Evolutionary conservation across 2,113 vertebrate genomes (phyloP).

Genomic region (Ramphastos sulfuratus): DNA sequence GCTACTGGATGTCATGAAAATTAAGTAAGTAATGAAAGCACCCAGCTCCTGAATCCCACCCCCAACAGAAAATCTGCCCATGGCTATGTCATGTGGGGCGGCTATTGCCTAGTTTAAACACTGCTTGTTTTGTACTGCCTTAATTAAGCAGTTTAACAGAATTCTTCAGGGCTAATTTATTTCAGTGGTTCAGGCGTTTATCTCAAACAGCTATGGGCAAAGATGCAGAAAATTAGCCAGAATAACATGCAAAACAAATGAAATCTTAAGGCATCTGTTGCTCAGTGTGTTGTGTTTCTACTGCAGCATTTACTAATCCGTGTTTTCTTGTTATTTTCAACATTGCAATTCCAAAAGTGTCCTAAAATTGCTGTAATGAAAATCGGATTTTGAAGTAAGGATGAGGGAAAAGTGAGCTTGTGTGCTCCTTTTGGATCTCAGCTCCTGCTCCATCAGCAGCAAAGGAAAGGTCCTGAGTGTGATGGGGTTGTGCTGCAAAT

Average conservation of each 20-base stretch:
- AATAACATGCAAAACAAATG: background rate
- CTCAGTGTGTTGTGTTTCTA: background rate
- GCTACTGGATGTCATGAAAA: background rate
- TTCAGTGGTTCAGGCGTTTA: background rate
- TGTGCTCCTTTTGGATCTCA: background rate
- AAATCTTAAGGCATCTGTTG: background rate
- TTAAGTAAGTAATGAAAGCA: background rate
- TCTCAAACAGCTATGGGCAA: background rate
- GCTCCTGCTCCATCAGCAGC: background rate
- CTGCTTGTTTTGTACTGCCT: background rate
- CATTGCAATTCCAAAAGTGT: background rate
- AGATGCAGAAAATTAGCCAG: background rate
- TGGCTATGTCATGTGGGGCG: background rate
- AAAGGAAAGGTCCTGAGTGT: background rate
- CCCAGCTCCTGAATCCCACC: background rate
- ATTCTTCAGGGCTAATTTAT: background rate
- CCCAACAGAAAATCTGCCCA: background rate
- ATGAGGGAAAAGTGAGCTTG: background rate
- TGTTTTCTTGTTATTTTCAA: background rate
- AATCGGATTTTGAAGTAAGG: background rate
- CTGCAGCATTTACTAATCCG: background rate
- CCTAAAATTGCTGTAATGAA: accelerated
- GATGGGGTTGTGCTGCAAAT: background rate
- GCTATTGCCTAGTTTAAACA: background rate
- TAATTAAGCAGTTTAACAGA: background rate